Evolutionary conservation across 2,888 invertebrate species (phyloP), one percentile per base, ranked within the genome.

Genomic region (Oscheius sp.): DNA sequence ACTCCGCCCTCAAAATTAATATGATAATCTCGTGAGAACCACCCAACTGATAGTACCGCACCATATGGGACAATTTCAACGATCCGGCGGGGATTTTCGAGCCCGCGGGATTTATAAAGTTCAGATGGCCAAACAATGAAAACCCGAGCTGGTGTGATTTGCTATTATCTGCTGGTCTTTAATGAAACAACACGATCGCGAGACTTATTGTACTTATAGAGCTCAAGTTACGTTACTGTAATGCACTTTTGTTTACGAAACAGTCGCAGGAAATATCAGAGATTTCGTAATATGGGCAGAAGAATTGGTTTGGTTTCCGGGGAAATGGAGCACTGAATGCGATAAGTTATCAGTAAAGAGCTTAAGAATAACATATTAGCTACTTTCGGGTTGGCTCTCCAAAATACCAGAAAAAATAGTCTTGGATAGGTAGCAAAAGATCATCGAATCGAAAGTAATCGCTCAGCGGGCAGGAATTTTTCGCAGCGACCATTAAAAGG

Each of bases 81-180:
- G 63, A 63, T 63, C 63, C 47, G 63, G 48, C 21, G 21, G 29
- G 63, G 37, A 35, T 33, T 29, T 21, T 4, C 53, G 37, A 63
- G 9, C 63, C 29, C 42, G 48, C 29, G 63, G 63, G 63, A 63
- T 63, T 63, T 63, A 50, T 37, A 47, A 21, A 63, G 63, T 29
- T 63, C 63, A 63, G 47, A 63, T 63, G 32, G 13, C 21, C 50
- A 63, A 63, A 63, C 63, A 63, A 63, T 63, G 63, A 63, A 42
- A 63, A 63, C 48, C 63, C 29, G 47, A 42, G 42, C 42, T 42
- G 42, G 3, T 42, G 42, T 42, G 42, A 42, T 42, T 42, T 42
- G 42, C 3, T 42, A 7, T 53, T 4, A 11, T 53, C 53, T 53
- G 29, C 13, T 53, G 53, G 11, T 53, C 53, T 29, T 11, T 29